A percentile compares a stretch with the other conserved stretches of the same genome.
Evolutionary conservation across 2,113 vertebrate genomes (phyloP).

Genomic region (Pseudonaja textilis): DNA sequence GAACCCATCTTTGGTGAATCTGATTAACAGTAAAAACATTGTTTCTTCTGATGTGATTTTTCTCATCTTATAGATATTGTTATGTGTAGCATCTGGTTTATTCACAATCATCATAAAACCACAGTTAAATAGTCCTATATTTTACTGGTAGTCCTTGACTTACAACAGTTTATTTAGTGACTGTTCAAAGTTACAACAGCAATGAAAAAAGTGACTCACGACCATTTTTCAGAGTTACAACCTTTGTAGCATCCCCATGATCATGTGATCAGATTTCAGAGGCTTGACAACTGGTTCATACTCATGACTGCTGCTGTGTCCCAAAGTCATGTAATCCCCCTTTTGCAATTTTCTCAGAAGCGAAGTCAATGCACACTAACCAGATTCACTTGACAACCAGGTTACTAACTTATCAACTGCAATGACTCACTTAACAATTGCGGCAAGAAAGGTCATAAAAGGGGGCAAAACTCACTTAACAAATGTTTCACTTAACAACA

Average conservation of each 20-base stretch:
- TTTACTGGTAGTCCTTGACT: neutral
- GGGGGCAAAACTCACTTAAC: too few species aligned
- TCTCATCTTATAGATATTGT: neutral
- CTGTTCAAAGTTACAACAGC: neutral
- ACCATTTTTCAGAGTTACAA: neutral
- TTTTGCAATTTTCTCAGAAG: too few species aligned
- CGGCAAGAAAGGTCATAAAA: too few species aligned
- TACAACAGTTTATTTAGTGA: neutral
- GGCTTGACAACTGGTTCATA: neutral
- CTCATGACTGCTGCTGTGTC: neutral
- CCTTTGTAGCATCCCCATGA: neutral
- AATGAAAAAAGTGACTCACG: neutral
- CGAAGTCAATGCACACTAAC: too few species aligned
- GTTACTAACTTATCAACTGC: too few species aligned
- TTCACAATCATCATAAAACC: neutral
- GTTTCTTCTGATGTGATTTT: neutral
- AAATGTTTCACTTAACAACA: too few species aligned
- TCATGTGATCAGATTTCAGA: neutral
- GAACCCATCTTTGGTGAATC: neutral
- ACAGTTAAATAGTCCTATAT: neutral
- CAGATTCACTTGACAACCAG: too few species aligned
- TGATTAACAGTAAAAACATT: neutral
- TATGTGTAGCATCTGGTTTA: neutral
- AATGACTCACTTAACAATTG: too few species aligned
- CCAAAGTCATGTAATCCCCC: too few species aligned